Base-by-base conservation (phyloP, 2,888 invertebrate species). In the Leptopterna dolabrata region DNA sequence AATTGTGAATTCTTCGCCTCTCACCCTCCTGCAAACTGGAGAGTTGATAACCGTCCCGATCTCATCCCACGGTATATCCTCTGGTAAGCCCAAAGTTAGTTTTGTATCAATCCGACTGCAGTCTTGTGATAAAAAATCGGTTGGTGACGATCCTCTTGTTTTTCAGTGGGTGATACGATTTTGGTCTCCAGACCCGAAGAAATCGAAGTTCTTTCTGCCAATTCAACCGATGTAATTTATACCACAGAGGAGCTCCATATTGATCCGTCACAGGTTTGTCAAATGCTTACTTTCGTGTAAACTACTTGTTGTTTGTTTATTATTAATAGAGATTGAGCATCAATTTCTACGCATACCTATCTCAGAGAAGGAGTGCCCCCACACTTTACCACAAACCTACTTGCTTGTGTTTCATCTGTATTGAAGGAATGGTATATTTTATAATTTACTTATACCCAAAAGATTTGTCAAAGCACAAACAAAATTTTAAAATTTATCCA, bases 161-260 rank as follows among this genome's bases (percentile, higher is more conserved):
- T n/a, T 24, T 63, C 11, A 63, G 36, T 30, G 6, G 73, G 73
- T 19, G 73, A 76, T 36, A 76, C 73, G 36, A n/a, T 76, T 9
- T 29, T 76, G 13, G n/a, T 76, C 7, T 14, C 73, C 0, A 41
- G 19, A 16, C 41, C 73, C 19, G 73, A 19, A 30, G 36, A 76
- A 9, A 36, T 76, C n/a, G 73, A 76, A 36, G 36, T 76, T 76
- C 36, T 76, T 41, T 76, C 73, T 2, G 24, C 63, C 19, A 29
- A 41, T n/a, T 16, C 73, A 19, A 76, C 36, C 36, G 73, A 76
- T 30, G 73, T 76, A 30, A 76, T 76, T 76, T 76, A 41, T 76
- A 2, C 73, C 19, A 30, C 73, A 16, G 73, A 76, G 7, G 73
- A 30, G 41, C 2, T 41, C 9, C 36, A 76, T 41, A 41, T 19